A percentile compares a stretch with the other conserved stretches of the same genome.
These are phyloP conservation scores for Proteles cristata DNA, from an alignment of 2,113 vertebrate species.

Conservation along the genomic window DNA sequence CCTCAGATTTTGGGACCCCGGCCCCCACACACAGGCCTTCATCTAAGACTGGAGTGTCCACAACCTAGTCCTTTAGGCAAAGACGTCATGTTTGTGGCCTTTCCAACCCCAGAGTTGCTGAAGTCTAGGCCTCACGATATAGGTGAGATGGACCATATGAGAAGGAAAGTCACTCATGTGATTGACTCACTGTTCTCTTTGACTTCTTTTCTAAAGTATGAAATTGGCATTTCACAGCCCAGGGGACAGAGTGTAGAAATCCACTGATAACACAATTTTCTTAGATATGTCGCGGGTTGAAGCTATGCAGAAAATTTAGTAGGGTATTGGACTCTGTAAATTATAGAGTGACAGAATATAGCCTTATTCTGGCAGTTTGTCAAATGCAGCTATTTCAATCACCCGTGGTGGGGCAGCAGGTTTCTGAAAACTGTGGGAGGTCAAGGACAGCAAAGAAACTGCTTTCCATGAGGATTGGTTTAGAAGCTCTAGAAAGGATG, in stretches of 20 bases:
- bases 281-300: not conserved
- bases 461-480: not conserved
- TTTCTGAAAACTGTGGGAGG: not conserved
- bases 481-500: not conserved
- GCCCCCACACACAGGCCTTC: fast-evolving
- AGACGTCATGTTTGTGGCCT: not conserved
- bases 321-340: not conserved
- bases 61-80: too few relatives aligned
- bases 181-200: not conserved
- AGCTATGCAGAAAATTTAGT: not conserved
- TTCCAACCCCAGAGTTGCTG: not conserved
- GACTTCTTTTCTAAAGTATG: not conserved
- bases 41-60: not conserved
- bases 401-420: too few relatives aligned
- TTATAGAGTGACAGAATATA: too few relatives aligned
- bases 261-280: not conserved
- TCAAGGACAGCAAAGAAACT: not conserved
- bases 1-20: not conserved
- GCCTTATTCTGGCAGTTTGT: not conserved
- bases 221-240: not conserved
- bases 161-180: not conserved
- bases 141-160: not conserved
- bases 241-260: not conserved
- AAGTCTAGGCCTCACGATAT: fast-evolving
- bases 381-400: not conserved